These are phyloP conservation scores for Xanthorhoe spadicearia DNA, from an alignment of 2,888 invertebrate species.

Conservation along the genomic window DNA sequence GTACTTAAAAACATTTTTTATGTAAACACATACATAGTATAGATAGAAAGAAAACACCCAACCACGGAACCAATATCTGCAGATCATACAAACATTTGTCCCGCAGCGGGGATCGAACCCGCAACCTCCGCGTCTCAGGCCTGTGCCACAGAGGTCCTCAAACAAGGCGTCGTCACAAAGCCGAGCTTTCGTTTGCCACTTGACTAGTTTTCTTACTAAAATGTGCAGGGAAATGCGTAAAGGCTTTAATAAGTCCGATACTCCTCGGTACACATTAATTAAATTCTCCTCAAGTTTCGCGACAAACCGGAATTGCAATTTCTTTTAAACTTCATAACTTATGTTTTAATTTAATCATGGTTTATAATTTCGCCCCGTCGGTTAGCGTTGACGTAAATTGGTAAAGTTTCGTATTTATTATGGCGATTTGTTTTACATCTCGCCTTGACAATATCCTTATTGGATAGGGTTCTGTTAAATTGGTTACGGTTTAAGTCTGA, in stretches of 20 bases:
- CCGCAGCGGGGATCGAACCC: no score
- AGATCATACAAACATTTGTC: no score
- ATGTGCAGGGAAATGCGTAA: not conserved
- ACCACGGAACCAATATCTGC: no score
- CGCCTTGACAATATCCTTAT: constrained; percentile 59
- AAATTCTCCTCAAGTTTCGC: constrained; percentile 67
- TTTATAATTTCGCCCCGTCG: constrained; percentile 69
- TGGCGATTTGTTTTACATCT: constrained; percentile 63
- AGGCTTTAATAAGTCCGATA: constrained; percentile 14
- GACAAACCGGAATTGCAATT: constrained; percentile 69
- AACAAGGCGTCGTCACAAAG: no score
- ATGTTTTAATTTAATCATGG: constrained; percentile 79
- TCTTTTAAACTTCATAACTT: constrained; percentile 77
- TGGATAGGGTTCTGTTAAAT: constrained; percentile 19
- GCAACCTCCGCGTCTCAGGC: no score
- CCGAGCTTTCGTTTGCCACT: not conserved
- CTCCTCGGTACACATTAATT: constrained; percentile 54
- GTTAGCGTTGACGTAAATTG: constrained; percentile 68
- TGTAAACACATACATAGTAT: no score
- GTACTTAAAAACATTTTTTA: no score
- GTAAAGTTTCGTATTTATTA: constrained; percentile 79
- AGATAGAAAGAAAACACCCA: no score
- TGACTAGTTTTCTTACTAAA: not conserved
- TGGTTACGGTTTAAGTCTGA: constrained; percentile 1
- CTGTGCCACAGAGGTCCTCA: no score